A percentile compares a stretch with the other conserved stretches of the same genome.
Evolutionary conservation across 2,888 invertebrate species (phyloP).

Genomic region (Tridacna gigas): DNA sequence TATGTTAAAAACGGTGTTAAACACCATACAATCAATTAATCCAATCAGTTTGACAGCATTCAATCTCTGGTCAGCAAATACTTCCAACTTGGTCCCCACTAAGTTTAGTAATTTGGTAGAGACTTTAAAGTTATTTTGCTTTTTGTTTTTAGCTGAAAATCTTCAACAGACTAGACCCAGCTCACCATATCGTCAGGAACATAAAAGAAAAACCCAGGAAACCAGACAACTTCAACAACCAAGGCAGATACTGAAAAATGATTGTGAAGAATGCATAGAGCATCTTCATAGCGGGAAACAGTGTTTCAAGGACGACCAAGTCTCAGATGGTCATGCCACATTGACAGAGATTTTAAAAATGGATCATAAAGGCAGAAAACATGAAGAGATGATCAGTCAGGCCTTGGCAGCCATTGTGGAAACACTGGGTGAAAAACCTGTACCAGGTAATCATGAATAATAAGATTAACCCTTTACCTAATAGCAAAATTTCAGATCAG

Average conservation of each 20-base stretch:
- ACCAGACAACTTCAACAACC: not conserved
- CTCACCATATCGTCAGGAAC: not conserved
- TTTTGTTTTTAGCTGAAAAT: no score
- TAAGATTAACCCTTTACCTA: not conserved
- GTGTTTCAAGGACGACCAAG: conserved; percentile 15
- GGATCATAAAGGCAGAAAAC: conserved; percentile 48
- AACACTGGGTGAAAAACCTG: conserved; percentile 47
- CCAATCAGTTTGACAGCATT: no score
- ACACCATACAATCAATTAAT: no score
- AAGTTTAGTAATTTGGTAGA: no score
- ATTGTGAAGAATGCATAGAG: conserved; percentile 23
- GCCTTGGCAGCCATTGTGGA: conserved; percentile 44
- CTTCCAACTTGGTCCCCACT: no score
- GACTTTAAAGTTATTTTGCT: no score
- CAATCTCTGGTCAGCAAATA: no score
- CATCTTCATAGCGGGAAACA: not conserved
- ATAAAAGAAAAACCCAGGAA: not conserved
- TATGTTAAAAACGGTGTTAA: no score
- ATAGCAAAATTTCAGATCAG: not conserved
- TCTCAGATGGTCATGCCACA: conserved; percentile 44
- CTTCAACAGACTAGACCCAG: not conserved
- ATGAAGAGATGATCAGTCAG: conserved; percentile 51
- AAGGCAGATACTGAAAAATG: not conserved
- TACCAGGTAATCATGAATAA: conserved; percentile 39
- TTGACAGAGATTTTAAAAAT: conserved; percentile 46